A percentile compares a stretch with the other conserved stretches of the same genome.
phyloP scores from a whole-genome alignment of 2,797 vertebrate species.

The Lepus oiostolus region DNA sequence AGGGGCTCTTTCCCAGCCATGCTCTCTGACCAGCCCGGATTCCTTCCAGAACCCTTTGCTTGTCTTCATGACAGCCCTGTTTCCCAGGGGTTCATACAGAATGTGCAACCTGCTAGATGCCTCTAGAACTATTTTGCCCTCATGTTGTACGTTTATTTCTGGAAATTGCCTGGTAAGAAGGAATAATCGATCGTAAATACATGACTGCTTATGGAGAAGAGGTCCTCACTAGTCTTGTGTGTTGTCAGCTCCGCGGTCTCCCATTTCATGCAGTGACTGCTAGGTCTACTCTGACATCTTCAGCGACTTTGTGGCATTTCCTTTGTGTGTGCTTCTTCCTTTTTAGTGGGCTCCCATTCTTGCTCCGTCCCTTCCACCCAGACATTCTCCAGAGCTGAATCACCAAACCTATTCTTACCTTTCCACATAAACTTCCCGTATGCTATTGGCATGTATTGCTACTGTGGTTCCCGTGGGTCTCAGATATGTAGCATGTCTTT shows the following conservation, averaged over 20 bases:
- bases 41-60: neutral
- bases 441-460: neutral
- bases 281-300: neutral
- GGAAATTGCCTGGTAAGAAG: neutral
- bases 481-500: neutral
- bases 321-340: neutral
- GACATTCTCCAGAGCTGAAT: neutral
- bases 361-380: neutral
- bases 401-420: neutral
- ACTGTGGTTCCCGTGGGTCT: neutral
- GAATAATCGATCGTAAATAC: neutral
- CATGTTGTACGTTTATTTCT: neutral
- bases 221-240: neutral
- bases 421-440: neutral
- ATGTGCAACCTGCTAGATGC: neutral
- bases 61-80: neutral
- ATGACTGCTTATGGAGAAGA: neutral
- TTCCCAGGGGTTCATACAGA: neutral
- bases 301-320: neutral
- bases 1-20: neutral
- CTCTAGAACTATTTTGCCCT: neutral
- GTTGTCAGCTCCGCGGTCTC: neutral
- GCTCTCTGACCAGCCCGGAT: neutral
- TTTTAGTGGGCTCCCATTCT: neutral
- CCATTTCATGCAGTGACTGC: fast-evolving